phyloP scores from a whole-genome alignment of 2,888 invertebrate genomes.

The Tupiocoris notatus region DNA sequence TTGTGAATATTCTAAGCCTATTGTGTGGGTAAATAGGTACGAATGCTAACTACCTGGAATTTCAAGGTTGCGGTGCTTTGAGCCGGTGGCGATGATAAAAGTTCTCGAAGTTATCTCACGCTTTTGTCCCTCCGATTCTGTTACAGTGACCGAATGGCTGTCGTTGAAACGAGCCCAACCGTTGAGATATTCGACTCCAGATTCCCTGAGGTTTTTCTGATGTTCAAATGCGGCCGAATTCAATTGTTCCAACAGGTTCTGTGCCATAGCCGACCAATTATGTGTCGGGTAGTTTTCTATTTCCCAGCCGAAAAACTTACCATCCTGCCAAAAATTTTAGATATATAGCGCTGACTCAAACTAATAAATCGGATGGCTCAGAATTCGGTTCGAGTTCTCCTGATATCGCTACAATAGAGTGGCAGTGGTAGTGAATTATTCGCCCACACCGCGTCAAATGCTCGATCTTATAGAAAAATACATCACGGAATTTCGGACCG shows the following conservation, averaged over 20 bases:
- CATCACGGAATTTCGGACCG: background rate
- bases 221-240: constrained; percentile 18
- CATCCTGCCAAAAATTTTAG: constrained; percentile 26
- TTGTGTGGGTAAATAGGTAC: no score
- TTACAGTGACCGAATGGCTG: constrained; percentile 20
- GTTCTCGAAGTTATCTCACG: background rate
- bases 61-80: background rate
- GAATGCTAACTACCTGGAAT: constrained; percentile 19
- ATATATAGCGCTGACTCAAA: no score
- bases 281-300: background rate
- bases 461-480: background rate
- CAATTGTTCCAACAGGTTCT: constrained; percentile 6
- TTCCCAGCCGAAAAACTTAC: constrained; percentile 24
- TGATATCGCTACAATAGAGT: no score
- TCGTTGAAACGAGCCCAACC: constrained; percentile 33
- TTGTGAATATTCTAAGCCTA: no score
- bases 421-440: no score
- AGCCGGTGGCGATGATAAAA: constrained; percentile 30
- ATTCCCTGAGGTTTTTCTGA: constrained; percentile 24
- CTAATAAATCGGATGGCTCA: no score
- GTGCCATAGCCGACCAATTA: constrained; percentile 3
- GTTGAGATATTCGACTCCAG: constrained; percentile 19
- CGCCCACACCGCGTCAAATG: background rate
- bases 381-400: no score
- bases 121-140: constrained; percentile 14